phyloP scores from a whole-genome alignment of 2,888 invertebrate species.

The Mongoloraphidia duomilia region DNA sequence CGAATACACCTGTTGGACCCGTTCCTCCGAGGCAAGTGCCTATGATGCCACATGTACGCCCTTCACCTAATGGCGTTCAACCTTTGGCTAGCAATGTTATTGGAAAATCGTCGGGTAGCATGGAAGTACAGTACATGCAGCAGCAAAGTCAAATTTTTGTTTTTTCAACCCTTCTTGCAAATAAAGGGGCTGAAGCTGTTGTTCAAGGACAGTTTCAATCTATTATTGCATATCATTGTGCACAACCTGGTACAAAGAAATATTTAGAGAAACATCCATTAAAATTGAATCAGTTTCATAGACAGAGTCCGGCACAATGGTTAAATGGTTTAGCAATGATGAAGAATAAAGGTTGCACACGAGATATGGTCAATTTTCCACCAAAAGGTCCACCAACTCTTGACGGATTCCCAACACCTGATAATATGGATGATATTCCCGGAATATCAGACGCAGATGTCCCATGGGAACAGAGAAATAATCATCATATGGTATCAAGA shows the following conservation, averaged over 20 bases:
- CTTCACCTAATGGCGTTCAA: conserved; percentile 49
- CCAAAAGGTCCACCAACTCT: conserved; percentile 31
- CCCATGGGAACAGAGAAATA: conserved; percentile 32
- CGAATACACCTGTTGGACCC: conserved; percentile 15
- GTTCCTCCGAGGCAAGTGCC: conserved; percentile 15
- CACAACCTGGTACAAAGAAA: conserved; percentile 88
- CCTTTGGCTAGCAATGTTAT: conserved; percentile 64
- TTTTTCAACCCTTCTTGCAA: conserved; percentile 86
- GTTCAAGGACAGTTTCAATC: conserved; percentile 78
- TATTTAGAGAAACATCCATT: conserved; percentile 89
- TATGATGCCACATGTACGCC: conserved; percentile 22
- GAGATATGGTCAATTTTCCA: conserved; percentile 37
- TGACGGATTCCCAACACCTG: conserved; percentile 28
- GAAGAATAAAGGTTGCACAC: conserved; percentile 51
- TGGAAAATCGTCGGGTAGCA: conserved; percentile 58
- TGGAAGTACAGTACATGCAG: conserved; percentile 81
- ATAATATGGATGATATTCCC: conserved; percentile 31
- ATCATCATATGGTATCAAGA: neutral
- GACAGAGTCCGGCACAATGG: conserved; percentile 73
- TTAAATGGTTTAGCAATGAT: conserved; percentile 62
- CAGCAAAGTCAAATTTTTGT: conserved; percentile 98
- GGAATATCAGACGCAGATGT: conserved; percentile 28
- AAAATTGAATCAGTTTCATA: conserved; percentile 74
- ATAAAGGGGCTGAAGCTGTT: conserved; percentile 88
- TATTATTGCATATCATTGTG: conserved; percentile 89